These are phyloP conservation scores for Aramus guarauna DNA, from an alignment of 2,113 vertebrate species.

Conservation along the genomic window DNA sequence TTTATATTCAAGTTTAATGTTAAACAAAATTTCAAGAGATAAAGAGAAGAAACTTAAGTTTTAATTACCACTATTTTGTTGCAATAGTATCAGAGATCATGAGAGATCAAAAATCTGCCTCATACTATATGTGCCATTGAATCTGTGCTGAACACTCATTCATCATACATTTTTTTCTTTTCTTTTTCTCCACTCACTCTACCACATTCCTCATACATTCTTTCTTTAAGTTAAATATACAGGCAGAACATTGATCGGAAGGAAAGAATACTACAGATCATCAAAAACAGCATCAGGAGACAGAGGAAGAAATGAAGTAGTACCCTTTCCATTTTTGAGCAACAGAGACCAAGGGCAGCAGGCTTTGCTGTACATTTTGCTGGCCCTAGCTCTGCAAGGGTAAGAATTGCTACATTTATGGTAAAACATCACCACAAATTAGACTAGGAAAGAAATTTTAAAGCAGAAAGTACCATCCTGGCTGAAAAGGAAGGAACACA, in stretches of 20 bases:
- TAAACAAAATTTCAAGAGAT: neutral
- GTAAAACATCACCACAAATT: neutral
- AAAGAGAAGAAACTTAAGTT: neutral
- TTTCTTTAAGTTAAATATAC: neutral
- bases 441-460: neutral
- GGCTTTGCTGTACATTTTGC: neutral
- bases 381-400: neutral
- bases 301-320: neutral
- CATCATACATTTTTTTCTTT: neutral
- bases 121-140: rapidly evolving
- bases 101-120: neutral
- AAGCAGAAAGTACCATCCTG: neutral
- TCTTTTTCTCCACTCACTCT: rapidly evolving
- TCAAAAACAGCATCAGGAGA: neutral
- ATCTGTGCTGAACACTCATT: neutral
- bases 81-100: neutral
- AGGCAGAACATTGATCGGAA: neutral
- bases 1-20: neutral
- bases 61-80: neutral
- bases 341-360: neutral
- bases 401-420: neutral
- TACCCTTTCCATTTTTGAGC: neutral
- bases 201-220: neutral
- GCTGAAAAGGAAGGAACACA: neutral
- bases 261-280: neutral